These are phyloP conservation scores for Malurus elegans DNA, from an alignment of 2,113 vertebrate genomes.

Conservation along the genomic window DNA sequence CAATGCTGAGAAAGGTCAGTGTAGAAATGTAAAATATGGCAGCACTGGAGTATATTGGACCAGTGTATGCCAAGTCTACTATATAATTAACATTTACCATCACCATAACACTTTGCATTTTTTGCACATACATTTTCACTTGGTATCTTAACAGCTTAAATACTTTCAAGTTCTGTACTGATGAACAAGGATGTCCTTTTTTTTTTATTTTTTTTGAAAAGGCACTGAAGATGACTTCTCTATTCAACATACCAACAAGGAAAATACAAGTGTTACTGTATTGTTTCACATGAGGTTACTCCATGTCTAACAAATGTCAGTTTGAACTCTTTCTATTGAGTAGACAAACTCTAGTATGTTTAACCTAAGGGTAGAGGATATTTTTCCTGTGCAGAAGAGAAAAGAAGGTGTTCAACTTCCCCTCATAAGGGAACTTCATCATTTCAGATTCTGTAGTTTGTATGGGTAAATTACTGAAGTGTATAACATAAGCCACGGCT, in stretches of 20 bases:
- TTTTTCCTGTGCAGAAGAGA: background rate
- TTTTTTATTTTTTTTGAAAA: background rate
- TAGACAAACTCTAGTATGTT: background rate
- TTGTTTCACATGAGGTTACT: background rate
- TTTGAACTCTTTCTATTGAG: background rate
- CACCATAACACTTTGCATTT: background rate
- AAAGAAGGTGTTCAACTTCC: background rate
- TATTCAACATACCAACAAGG: background rate
- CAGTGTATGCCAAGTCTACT: background rate
- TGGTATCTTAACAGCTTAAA: background rate
- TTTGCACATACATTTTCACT: background rate
- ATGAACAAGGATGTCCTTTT: background rate
- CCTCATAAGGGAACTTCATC: background rate
- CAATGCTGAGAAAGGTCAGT: background rate
- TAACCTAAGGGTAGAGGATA: background rate
- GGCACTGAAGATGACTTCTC: background rate
- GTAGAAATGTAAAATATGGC: background rate
- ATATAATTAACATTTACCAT: background rate
- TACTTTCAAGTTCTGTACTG: background rate
- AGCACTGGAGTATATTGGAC: background rate
- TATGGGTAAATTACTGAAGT: background rate
- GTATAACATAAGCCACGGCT: background rate
- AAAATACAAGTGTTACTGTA: background rate
- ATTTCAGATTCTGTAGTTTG: background rate
- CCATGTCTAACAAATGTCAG: background rate